Evolutionary conservation across 2,888 invertebrate genomes (phyloP).

Genomic region (Clepsis dumicolana): DNA sequence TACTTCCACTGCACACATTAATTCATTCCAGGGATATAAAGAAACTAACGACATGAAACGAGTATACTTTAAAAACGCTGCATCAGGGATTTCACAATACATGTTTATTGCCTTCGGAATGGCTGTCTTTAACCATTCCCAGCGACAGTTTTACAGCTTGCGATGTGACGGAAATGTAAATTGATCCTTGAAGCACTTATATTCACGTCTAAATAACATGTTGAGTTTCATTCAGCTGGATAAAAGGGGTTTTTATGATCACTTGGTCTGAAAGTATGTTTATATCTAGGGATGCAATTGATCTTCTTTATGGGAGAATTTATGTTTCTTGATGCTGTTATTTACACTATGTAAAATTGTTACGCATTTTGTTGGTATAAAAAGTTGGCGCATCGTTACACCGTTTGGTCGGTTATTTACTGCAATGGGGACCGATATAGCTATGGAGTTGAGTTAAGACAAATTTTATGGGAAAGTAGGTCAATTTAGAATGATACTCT

Average conservation of each 20-base stretch:
- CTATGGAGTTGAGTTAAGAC: background rate
- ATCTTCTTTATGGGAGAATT: slow-evolving; percentile 13
- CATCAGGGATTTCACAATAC: slow-evolving; percentile 53
- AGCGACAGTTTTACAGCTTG: slow-evolving; percentile 70
- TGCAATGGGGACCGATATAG: background rate
- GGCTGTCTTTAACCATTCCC: slow-evolving; percentile 69
- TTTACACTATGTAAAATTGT: background rate
- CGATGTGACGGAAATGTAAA: slow-evolving; percentile 77
- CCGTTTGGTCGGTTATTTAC: background rate
- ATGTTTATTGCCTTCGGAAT: slow-evolving; percentile 71
- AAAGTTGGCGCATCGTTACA: background rate
- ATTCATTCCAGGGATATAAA: slow-evolving; percentile 3
- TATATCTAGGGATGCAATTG: slow-evolving; percentile 7
- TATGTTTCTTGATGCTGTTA: background rate
- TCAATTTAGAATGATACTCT: no score
- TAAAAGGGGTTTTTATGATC: slow-evolving; percentile 18
- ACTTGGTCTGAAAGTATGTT: slow-evolving; percentile 4
- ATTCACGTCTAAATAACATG: slow-evolving; percentile 29
- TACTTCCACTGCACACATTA: background rate
- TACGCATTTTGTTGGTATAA: background rate
- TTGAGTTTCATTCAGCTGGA: slow-evolving; percentile 9
- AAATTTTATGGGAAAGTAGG: background rate
- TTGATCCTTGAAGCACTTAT: slow-evolving; percentile 52
- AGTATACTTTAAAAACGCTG: slow-evolving; percentile 44
- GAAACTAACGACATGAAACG: slow-evolving; percentile 8